A percentile compares a stretch with the other conserved stretches of the same genome.
Evolutionary conservation across 2,888 invertebrate species (phyloP).

Genomic region (Scaptomyza caliginosa): DNA sequence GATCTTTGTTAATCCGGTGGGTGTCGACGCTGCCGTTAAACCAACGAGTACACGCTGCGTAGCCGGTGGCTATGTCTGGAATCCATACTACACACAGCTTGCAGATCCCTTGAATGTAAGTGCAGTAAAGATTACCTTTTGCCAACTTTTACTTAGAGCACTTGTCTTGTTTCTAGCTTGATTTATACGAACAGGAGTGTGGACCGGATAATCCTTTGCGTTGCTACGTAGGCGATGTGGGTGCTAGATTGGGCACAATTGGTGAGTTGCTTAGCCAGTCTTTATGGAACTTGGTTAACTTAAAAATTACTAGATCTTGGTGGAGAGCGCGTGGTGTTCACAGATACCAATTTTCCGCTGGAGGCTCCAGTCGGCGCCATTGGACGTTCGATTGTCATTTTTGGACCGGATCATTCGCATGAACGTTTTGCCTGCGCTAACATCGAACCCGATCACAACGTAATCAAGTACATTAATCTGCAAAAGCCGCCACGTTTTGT

Average conservation of each 20-base stretch:
- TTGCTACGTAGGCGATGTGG: constrained; percentile 96
- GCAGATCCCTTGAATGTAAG: constrained; percentile 94
- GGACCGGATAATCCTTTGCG: constrained; percentile 93
- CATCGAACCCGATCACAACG: constrained; percentile 95
- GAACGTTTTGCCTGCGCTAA: constrained; percentile 95
- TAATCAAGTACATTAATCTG: constrained; percentile 94
- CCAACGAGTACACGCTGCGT: constrained; percentile 92
- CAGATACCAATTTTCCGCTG: constrained; percentile 94
- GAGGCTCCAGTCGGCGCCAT: constrained; percentile 91
- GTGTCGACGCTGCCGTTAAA: constrained; percentile 94
- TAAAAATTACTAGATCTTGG: constrained; percentile 88
- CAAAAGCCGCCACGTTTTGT: constrained; percentile 95
- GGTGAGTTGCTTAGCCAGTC: constrained; percentile 82
- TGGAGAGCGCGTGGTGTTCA: constrained; percentile 89
- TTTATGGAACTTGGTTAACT: accelerated
- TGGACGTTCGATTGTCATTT: constrained; percentile 93
- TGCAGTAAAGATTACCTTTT: background rate
- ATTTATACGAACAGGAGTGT: constrained; percentile 94
- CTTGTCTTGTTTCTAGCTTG: constrained; percentile 86
- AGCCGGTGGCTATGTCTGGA: constrained; percentile 96
- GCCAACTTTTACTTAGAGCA: background rate
- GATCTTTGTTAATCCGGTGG: constrained; percentile 95
- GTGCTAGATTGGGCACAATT: constrained; percentile 92
- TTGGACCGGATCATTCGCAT: constrained; percentile 89
- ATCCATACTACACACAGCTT: constrained; percentile 94